Evolutionary conservation across 2,888 invertebrate genomes (phyloP).

Genomic region (Phania funesta): DNA sequence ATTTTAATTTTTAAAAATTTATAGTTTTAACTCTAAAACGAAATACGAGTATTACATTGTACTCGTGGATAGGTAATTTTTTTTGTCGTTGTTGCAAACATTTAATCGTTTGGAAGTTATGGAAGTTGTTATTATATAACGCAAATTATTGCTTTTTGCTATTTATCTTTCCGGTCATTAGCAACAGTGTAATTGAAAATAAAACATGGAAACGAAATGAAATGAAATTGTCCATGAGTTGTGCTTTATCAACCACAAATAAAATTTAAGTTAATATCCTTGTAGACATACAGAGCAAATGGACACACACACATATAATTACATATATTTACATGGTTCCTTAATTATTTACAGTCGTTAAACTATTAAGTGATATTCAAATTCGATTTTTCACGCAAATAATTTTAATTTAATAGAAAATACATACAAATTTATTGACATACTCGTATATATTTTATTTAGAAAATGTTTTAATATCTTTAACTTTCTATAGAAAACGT

Average conservation of each 20-base stretch:
- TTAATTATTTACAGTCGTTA: slow-evolving; percentile 7
- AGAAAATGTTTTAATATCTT: not conserved
- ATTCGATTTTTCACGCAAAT: too few relatives aligned
- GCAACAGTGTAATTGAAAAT: slow-evolving; percentile 44
- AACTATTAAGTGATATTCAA: not conserved
- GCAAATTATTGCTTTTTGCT: slow-evolving; percentile 60
- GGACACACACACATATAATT: not conserved
- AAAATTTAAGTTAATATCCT: not conserved
- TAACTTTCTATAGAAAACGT: too few relatives aligned
- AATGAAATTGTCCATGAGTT: slow-evolving; percentile 16
- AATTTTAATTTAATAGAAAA: too few relatives aligned
- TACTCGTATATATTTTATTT: not conserved
- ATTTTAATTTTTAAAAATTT: slow-evolving; percentile 2
- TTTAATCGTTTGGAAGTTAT: slow-evolving; percentile 59
- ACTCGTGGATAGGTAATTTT: too few relatives aligned
- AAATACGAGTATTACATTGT: slow-evolving; percentile 11
- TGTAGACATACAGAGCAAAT: not conserved
- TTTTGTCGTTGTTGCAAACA: slow-evolving; percentile 13
- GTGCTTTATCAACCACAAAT: slow-evolving; percentile 25
- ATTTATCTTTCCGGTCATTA: slow-evolving; percentile 65
- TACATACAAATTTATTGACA: not conserved
- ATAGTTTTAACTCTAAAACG: slow-evolving; percentile 45
- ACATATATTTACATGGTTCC: too few relatives aligned
- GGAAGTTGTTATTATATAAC: slow-evolving; percentile 50
- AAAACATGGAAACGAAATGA: slow-evolving; percentile 15